Percentiles rank a stretch among this genome's conserved stretches.
phyloP scores from a whole-genome alignment of 1,140 invertebrate genomes.

The Orius laevigatus region DNA sequence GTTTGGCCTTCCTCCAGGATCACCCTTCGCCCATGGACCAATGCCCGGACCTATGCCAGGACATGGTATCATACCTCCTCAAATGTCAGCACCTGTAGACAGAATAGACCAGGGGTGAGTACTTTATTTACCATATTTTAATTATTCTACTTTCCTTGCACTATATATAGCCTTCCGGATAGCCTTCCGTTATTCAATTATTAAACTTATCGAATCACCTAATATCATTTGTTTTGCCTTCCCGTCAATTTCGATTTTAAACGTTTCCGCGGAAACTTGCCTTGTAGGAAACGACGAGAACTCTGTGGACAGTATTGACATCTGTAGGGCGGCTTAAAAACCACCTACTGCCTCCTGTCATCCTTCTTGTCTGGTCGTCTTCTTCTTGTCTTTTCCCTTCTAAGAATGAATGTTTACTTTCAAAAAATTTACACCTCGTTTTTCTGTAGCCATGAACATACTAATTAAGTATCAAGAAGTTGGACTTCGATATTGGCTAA shows the following conservation, averaged over 20 bases:
- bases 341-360: no score
- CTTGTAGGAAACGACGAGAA: background rate
- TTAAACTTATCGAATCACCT: no score
- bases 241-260: background rate
- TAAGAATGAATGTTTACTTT: no score
- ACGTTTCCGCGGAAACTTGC: background rate
- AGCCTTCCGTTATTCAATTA: no score
- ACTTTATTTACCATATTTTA: constrained; percentile 8
- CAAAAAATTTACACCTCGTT: no score
- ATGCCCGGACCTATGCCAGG: constrained; percentile 25
- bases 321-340: no score
- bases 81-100: constrained; percentile 50
- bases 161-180: background rate
- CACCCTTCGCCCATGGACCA: constrained; percentile 44
- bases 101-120: constrained; percentile 55
- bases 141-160: background rate
- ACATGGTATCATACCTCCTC: constrained; percentile 31
- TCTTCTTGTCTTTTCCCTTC: no score
- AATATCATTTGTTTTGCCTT: no score
- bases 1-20: constrained; percentile 51
- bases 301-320: background rate
- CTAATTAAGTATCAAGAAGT: no score
- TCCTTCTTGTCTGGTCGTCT: no score
- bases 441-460: no score
- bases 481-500: no score